phyloP scores from a whole-genome alignment of 2,797 vertebrate genomes.

The Peromyscus melanophrys region DNA sequence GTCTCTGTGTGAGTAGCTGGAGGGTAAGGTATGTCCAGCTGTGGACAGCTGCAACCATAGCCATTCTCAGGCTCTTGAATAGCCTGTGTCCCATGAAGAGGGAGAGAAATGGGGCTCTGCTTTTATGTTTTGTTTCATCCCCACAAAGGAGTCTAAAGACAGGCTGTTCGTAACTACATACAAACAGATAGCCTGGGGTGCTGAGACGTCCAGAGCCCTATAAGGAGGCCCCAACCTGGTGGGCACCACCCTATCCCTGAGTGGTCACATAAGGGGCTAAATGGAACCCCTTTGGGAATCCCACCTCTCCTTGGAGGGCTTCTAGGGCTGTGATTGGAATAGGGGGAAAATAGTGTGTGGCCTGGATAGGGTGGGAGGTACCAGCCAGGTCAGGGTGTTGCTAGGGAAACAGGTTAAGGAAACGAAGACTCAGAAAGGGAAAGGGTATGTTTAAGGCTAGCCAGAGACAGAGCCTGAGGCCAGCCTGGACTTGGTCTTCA shows the following conservation, averaged over 20 bases:
- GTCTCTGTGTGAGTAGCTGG: background rate
- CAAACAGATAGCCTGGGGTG: background rate
- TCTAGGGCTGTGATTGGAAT: background rate
- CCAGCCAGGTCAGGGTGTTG: background rate
- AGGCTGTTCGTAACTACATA: background rate
- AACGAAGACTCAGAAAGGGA: background rate
- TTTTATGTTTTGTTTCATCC: background rate
- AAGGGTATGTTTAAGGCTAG: background rate
- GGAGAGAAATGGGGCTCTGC: background rate
- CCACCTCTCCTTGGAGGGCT: fast-evolving
- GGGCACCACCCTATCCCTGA: background rate
- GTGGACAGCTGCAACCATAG: background rate
- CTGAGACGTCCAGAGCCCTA: background rate
- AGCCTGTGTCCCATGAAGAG: background rate
- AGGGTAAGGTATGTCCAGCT: background rate
- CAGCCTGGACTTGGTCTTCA: background rate
- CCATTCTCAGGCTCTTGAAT: background rate
- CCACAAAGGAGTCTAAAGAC: background rate
- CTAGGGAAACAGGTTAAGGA: background rate
- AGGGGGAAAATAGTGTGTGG: fast-evolving
- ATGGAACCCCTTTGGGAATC: background rate
- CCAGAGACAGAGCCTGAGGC: background rate
- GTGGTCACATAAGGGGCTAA: background rate
- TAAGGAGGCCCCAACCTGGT: background rate
- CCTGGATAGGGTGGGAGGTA: background rate